Conservation (phyloP, 64 coral and sea anemone species). For the Montipora sp. region DNA sequence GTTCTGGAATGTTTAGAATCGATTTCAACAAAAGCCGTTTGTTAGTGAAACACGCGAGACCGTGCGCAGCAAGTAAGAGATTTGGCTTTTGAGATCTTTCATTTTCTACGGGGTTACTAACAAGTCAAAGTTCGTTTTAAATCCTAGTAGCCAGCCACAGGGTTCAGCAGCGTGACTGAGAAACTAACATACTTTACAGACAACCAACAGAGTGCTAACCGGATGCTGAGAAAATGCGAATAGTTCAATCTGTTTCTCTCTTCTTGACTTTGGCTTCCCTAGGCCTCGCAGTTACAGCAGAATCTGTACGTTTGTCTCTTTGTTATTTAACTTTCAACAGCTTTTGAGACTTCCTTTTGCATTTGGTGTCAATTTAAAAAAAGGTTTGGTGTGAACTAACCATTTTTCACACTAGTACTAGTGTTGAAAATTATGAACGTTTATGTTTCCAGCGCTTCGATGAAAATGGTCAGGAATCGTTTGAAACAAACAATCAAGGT, state of each 20-base stretch:
- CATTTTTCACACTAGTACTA: background rate
- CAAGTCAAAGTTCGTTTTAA: background rate
- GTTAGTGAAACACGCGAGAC: background rate
- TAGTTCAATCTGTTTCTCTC: background rate
- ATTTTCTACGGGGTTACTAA: background rate
- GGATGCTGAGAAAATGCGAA: background rate
- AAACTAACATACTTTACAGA: background rate
- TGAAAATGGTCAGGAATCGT: background rate
- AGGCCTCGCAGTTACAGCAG: background rate
- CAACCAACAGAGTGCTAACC: background rate
- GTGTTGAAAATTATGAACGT: background rate
- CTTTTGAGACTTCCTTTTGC: background rate
- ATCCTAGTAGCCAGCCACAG: too few species aligned
- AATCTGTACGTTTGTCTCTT: background rate
- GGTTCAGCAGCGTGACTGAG: too few species aligned
- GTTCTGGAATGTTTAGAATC: background rate
- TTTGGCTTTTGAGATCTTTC: too few species aligned
- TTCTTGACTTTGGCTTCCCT: slow-evolving; percentile 17
- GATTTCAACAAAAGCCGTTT: background rate
- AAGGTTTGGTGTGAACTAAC: too few species aligned
- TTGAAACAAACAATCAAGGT: background rate
- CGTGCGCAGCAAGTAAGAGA: background rate
- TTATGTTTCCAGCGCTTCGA: background rate
- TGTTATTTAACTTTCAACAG: background rate
- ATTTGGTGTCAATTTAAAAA: background rate